A percentile compares a stretch with the other conserved stretches of the same genome.
Evolutionary conservation across 1,140 invertebrate species (phyloP).

Genomic region (Drosophila arawakana): DNA sequence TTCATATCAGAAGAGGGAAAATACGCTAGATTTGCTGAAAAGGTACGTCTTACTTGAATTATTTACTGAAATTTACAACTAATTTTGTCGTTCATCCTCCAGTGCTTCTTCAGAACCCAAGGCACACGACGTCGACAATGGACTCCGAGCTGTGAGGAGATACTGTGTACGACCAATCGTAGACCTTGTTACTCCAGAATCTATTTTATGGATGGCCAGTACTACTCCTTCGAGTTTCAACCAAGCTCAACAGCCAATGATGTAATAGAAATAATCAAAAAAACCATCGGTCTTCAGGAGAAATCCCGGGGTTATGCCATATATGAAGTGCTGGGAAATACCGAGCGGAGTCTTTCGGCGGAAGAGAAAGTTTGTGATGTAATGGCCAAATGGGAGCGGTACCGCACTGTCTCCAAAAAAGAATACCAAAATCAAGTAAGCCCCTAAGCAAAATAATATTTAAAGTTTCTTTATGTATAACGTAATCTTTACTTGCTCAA

Average conservation of each 20-base stretch:
- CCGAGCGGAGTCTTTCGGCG: constrained; percentile 92
- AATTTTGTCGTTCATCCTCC: constrained; percentile 11
- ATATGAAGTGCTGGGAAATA: constrained; percentile 88
- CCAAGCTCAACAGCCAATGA: constrained; percentile 96
- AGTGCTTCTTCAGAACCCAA: constrained; percentile 81
- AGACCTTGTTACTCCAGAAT: constrained; percentile 96
- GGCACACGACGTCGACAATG: constrained; percentile 94
- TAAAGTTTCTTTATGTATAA: neutral
- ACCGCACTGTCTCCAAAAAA: constrained; percentile 87
- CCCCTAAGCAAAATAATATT: neutral
- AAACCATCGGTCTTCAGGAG: constrained; percentile 95
- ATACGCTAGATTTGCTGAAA: constrained; percentile 96
- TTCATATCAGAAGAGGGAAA: constrained; percentile 96
- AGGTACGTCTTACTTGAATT: constrained; percentile 86
- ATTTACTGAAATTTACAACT: neutral
- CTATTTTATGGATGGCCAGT: constrained; percentile 97
- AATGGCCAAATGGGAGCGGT: constrained; percentile 97
- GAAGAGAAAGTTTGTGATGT: constrained; percentile 97
- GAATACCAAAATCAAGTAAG: constrained; percentile 80
- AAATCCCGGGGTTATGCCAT: constrained; percentile 88
- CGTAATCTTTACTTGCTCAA: neutral
- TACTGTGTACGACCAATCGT: constrained; percentile 95
- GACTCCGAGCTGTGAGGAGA: constrained; percentile 97
- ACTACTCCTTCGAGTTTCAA: constrained; percentile 97
- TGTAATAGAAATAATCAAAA: constrained; percentile 94